Percentiles rank a stretch among this genome's conserved stretches.
Conservation (phyloP, 2,888 invertebrate species). For the Luffia ferchaultella region DNA sequence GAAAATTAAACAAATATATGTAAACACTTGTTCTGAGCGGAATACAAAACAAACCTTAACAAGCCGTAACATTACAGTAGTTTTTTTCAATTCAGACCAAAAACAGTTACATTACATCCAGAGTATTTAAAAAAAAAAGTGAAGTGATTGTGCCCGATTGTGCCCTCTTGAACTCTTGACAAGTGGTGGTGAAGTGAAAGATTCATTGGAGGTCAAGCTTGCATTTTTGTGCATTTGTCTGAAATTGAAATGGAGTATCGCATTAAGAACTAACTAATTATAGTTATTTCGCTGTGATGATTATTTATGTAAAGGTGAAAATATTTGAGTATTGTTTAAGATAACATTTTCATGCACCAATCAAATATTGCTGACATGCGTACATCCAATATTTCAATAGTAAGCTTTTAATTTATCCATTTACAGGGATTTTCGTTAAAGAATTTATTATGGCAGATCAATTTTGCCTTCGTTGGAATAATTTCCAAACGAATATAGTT, state of each 20-base stretch:
- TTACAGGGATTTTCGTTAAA: conserved; percentile 1
- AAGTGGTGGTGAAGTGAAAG: conserved; percentile 34
- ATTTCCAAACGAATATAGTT: conserved; percentile 75
- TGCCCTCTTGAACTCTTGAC: conserved; percentile 9
- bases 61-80: too few relatives aligned
- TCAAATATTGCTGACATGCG: conserved; percentile 13
- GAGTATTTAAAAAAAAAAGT: too few relatives aligned
- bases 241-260: neutral
- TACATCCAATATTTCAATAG: conserved; percentile 13
- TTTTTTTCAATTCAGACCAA: too few relatives aligned
- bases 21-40: too few relatives aligned
- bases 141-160: too few relatives aligned
- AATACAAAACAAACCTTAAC: too few relatives aligned
- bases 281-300: conserved; percentile 29
- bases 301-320: conserved; percentile 24
- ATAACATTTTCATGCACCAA: too few relatives aligned
- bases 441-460: conserved; percentile 63
- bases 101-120: too few relatives aligned
- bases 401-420: conserved; percentile 7
- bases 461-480: conserved; percentile 79
- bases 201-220: conserved; percentile 58
- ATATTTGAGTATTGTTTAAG: conserved; percentile 14
- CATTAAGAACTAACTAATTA: conserved; percentile 9
- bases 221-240: conserved; percentile 53
- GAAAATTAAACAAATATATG: too few relatives aligned